These are phyloP conservation scores for Sinella curviseta DNA, from an alignment of 1,140 invertebrate genomes.

Conservation along the genomic window DNA sequence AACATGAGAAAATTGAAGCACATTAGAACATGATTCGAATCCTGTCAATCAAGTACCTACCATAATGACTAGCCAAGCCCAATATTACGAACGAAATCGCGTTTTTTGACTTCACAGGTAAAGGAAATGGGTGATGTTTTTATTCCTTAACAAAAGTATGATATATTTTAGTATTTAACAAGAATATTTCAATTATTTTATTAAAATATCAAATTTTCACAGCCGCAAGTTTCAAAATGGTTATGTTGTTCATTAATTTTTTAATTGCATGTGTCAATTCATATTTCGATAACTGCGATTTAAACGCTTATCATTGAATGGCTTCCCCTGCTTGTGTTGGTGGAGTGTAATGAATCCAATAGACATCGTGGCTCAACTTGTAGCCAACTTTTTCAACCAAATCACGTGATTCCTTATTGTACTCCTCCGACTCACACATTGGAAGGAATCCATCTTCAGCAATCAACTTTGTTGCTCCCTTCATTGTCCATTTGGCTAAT, in stretches of 20 bases:
- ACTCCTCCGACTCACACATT: not conserved
- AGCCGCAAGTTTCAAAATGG: too few species aligned
- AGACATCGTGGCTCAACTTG: not conserved
- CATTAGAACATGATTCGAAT: not conserved
- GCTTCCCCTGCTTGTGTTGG: not conserved
- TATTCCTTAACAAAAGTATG: too few species aligned
- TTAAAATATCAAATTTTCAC: too few species aligned
- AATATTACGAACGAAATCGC: not conserved
- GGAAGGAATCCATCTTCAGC: not conserved
- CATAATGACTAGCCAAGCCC: not conserved
- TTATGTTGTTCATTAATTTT: too few species aligned
- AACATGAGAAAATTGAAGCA: not conserved
- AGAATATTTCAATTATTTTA: too few species aligned
- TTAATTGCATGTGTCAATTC: too few species aligned
- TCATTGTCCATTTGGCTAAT: not conserved
- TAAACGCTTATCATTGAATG: too few species aligned
- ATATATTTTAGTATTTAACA: too few species aligned
- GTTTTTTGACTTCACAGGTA: too few species aligned
- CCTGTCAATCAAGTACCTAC: slow-evolving; percentile 13
- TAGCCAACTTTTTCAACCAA: not conserved
- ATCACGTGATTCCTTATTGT: not conserved
- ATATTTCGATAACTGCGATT: not conserved
- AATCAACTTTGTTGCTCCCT: not conserved
- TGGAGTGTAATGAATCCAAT: not conserved
- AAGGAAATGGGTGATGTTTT: too few species aligned